These are phyloP conservation scores for Brotula barbata DNA, from an alignment of 2,797 vertebrate genomes.

Conservation along the genomic window DNA sequence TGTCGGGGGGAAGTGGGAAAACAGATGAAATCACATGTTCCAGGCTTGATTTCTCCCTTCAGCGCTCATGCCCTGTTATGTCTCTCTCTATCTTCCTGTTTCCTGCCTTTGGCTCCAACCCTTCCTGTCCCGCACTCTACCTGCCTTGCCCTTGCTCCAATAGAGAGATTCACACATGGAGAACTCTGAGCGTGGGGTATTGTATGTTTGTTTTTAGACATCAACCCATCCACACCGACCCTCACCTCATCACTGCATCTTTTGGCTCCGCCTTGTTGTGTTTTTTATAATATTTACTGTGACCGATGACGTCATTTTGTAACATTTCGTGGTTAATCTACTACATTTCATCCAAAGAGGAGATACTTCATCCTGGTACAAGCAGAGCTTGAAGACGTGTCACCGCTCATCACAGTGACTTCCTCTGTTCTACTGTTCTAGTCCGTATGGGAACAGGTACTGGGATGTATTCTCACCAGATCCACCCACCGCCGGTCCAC, in stretches of 20 bases:
- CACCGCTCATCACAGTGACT: no score
- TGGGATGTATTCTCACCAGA: no score
- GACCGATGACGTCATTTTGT: no score
- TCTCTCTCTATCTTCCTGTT: slow-evolving; percentile 75
- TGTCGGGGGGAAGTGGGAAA: not conserved
- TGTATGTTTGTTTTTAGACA: slow-evolving; percentile 81
- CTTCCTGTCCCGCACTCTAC: slow-evolving; percentile 72
- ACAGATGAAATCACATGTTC: slow-evolving; percentile 1
- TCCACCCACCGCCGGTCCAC: no score
- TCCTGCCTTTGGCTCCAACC: slow-evolving; percentile 78
- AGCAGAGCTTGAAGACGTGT: no score
- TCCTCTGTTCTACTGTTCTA: no score
- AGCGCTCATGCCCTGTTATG: slow-evolving; percentile 70
- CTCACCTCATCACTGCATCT: slow-evolving; percentile 37
- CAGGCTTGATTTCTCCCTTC: slow-evolving; percentile 33
- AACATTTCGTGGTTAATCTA: no score
- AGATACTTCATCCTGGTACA: no score
- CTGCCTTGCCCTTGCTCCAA: slow-evolving; percentile 76
- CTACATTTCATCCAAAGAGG: no score
- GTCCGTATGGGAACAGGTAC: no score
- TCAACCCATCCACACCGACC: slow-evolving; percentile 65
- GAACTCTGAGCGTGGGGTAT: slow-evolving; percentile 86
- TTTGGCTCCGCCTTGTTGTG: not conserved
- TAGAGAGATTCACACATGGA: slow-evolving; percentile 87
- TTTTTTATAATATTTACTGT: no score